These are phyloP conservation scores for Phaedon cochleariae DNA, from an alignment of 2,888 invertebrate species.

Conservation along the genomic window DNA sequence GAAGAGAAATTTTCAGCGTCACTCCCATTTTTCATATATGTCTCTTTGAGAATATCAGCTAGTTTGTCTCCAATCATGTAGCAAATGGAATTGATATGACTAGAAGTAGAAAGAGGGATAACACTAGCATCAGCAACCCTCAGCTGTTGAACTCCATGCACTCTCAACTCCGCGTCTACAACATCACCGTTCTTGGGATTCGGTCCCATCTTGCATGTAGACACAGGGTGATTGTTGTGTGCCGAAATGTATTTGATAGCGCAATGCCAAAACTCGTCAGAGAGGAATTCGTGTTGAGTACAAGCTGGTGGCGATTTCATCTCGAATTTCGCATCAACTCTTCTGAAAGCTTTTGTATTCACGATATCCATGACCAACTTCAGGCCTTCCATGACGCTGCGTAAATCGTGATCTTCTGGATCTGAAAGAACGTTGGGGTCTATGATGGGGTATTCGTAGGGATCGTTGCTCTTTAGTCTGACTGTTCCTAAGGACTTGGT, in stretches of 20 bases:
- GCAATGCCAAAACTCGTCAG: conserved; percentile 76
- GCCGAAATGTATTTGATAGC: conserved; percentile 56
- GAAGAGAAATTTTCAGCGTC: too few relatives aligned
- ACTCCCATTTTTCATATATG: conserved; percentile 9
- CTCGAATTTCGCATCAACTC: conserved; percentile 62
- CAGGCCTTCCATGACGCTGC: conserved; percentile 65
- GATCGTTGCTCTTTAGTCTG: conserved; percentile 52
- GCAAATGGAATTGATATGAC: conserved; percentile 34
- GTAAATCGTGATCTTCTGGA: conserved; percentile 61
- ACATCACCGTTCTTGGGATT: conserved; percentile 24
- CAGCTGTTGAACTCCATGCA: conserved; percentile 24
- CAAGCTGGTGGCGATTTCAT: conserved; percentile 57
- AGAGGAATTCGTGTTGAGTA: conserved; percentile 61
- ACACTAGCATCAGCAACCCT: conserved; percentile 33
- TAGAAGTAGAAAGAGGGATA: conserved; percentile 33
- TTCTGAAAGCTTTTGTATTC: conserved; percentile 64
- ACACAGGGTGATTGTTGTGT: conserved; percentile 32
- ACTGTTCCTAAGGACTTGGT: conserved; percentile 68
- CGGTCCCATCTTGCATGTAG: conserved; percentile 37
- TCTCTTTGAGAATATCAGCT: conserved; percentile 27
- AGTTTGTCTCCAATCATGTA: conserved; percentile 36
- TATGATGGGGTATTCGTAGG: conserved; percentile 65
- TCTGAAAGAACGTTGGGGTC: conserved; percentile 72
- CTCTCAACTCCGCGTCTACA: conserved; percentile 27
- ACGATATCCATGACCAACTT: conserved; percentile 60